phyloP scores from a whole-genome alignment of 2,113 vertebrate species.

The Cynoglossus semilaevis region DNA sequence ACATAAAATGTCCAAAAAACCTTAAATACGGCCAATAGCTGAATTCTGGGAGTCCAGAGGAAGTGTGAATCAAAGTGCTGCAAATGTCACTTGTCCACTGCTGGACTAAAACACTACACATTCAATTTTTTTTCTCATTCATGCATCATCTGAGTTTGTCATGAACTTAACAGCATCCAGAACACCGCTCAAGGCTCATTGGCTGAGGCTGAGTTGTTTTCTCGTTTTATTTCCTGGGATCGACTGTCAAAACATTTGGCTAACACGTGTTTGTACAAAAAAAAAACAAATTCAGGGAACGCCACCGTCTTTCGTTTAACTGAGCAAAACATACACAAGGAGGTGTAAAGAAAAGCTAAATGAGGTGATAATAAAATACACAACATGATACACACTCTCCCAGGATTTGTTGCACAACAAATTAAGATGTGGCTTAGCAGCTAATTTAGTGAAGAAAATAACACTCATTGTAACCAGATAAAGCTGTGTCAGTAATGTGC shows the following conservation, averaged over 20 bases:
- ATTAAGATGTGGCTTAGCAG: conserved; percentile 67
- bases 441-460: conserved; percentile 58
- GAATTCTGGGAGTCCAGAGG: too few relatives aligned
- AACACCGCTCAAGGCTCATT: too few relatives aligned
- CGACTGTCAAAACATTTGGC: not conserved
- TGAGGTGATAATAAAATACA: conserved; percentile 30
- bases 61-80: too few relatives aligned
- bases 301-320: conserved; percentile 2
- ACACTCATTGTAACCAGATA: conserved; percentile 56
- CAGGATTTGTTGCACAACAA: conserved; percentile 21
- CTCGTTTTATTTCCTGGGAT: too few relatives aligned
- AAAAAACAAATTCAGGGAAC: not conserved
- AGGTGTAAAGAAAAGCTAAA: conserved; percentile 14
- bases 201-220: too few relatives aligned
- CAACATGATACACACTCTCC: conserved; percentile 12
- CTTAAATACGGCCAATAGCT: too few relatives aligned
- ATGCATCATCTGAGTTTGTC: too few relatives aligned
- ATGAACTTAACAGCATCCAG: too few relatives aligned
- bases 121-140: too few relatives aligned
- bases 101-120: too few relatives aligned
- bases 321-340: conserved; percentile 23
- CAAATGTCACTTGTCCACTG: too few relatives aligned
- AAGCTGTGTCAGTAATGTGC: conserved; percentile 57
- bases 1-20: too few relatives aligned
- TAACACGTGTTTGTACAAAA: not conserved